Evolutionary conservation across 2,888 invertebrate species (phyloP).

Genomic region (Ophion ellenae): DNA sequence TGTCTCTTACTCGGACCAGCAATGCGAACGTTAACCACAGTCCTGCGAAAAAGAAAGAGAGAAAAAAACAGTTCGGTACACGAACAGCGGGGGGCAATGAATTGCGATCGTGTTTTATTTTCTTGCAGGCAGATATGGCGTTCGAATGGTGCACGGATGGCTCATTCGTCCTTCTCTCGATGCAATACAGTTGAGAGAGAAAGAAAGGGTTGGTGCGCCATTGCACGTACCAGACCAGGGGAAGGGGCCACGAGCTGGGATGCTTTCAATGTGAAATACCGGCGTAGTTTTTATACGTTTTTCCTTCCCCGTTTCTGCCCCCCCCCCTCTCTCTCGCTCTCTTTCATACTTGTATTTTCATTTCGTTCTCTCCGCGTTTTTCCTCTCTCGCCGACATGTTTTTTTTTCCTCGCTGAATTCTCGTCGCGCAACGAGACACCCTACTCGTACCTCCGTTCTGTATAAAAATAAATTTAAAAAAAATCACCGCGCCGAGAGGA

Average conservation of each 20-base stretch:
- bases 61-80: slow-evolving; percentile 15
- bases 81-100: slow-evolving; percentile 36
- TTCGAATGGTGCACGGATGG: slow-evolving; percentile 61
- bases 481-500: slow-evolving; percentile 61
- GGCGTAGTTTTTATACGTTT: slow-evolving; percentile 61
- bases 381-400: slow-evolving; percentile 37
- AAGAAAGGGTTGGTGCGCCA: slow-evolving; percentile 58
- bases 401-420: slow-evolving; percentile 40
- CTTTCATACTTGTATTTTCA: slow-evolving; percentile 60
- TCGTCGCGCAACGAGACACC: slow-evolving; percentile 36
- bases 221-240: slow-evolving; percentile 43
- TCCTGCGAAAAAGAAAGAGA: background rate
- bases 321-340: slow-evolving; percentile 11
- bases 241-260: slow-evolving; percentile 62
- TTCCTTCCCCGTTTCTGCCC: slow-evolving; percentile 37
- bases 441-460: slow-evolving; percentile 17
- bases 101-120: slow-evolving; percentile 76
- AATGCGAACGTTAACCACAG: slow-evolving; percentile 13
- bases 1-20: slow-evolving; percentile 28
- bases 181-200: slow-evolving; percentile 43
- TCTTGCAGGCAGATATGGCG: slow-evolving; percentile 75
- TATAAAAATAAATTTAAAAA: slow-evolving; percentile 29
- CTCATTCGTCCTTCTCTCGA: slow-evolving; percentile 43
- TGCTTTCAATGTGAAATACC: slow-evolving; percentile 79
- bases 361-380: slow-evolving; percentile 60